Conservation (phyloP, 2,113 vertebrate species). For the Tor tambroides region DNA sequence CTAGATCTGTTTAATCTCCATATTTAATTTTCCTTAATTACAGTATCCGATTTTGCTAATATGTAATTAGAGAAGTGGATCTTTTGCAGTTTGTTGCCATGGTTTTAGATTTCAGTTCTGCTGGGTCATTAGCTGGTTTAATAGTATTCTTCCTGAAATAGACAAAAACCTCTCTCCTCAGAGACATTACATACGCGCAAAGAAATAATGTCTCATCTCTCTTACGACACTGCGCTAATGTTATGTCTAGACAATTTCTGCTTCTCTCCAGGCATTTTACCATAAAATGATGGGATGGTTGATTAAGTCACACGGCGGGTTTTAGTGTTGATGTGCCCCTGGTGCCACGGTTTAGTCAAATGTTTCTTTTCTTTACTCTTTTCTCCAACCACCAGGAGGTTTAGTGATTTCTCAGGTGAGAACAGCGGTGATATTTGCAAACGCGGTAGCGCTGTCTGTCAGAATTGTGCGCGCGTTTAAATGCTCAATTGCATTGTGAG, state of each 20-base stretch:
- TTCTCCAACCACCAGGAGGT: conserved; percentile 9
- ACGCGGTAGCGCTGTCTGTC: neutral
- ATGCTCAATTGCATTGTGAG: neutral
- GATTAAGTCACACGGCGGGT: conserved; percentile 14
- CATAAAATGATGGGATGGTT: conserved; percentile 2
- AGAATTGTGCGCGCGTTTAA: neutral
- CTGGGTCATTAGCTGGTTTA: conserved; percentile 60
- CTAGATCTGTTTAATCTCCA: conserved; percentile 52
- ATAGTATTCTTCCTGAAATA: conserved; percentile 52
- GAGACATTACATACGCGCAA: conserved; percentile 38
- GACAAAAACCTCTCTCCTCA: conserved; percentile 39
- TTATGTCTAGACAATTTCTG: conserved; percentile 16
- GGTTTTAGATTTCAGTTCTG: conserved; percentile 59
- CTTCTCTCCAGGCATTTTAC: conserved; percentile 25
- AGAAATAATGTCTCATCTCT: conserved; percentile 42
- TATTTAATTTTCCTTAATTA: conserved; percentile 58
- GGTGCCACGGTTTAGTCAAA: neutral
- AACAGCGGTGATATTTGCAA: conserved; percentile 10
- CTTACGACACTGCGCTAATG: conserved; percentile 19
- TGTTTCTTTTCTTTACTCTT: neutral
- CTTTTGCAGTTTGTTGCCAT: conserved; percentile 60
- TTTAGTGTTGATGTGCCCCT: neutral
- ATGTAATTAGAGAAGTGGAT: conserved; percentile 55
- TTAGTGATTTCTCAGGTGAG: conserved; percentile 25
- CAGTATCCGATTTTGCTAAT: conserved; percentile 51